These are phyloP conservation scores for Crotalus tigris DNA, from an alignment of 2,113 vertebrate species.

Conservation along the genomic window DNA sequence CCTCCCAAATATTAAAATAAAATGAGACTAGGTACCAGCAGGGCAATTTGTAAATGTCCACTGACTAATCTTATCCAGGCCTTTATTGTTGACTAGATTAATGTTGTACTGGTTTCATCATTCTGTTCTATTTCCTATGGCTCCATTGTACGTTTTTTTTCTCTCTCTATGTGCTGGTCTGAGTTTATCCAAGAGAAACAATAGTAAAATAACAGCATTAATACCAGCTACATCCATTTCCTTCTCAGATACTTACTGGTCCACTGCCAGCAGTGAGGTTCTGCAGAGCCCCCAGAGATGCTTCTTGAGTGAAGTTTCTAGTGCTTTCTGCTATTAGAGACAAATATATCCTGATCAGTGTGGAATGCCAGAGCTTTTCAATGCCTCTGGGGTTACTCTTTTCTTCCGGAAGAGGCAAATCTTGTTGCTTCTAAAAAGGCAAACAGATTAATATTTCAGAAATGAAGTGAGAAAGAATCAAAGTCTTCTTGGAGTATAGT, in stretches of 20 bases:
- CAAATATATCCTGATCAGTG: slow-evolving; percentile 87
- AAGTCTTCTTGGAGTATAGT: background rate
- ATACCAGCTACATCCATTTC: accelerated
- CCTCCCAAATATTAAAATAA: background rate
- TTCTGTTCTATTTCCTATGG: background rate
- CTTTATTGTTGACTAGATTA: background rate
- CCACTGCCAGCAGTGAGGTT: slow-evolving; percentile 88
- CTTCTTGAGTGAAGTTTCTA: slow-evolving; percentile 81
- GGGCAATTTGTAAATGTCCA: background rate
- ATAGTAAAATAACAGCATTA: background rate
- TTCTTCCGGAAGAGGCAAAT: slow-evolving; percentile 75
- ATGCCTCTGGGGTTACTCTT: slow-evolving; percentile 81
- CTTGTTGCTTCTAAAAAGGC: slow-evolving; percentile 65
- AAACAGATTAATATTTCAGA: slow-evolving; percentile 43
- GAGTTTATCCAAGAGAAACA: background rate
- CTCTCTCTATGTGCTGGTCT: background rate
- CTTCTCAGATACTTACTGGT: slow-evolving; percentile 68
- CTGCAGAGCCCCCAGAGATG: slow-evolving; percentile 88
- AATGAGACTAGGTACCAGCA: background rate
- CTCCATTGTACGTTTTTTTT: background rate
- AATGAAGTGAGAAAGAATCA: background rate
- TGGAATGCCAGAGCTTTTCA: slow-evolving; percentile 89
- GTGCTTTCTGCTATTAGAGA: slow-evolving; percentile 88
- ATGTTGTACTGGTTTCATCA: background rate
- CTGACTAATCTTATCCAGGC: background rate